These are phyloP conservation scores for Malthinus flaveolus DNA, from an alignment of 2,888 invertebrate genomes.

Conservation along the genomic window DNA sequence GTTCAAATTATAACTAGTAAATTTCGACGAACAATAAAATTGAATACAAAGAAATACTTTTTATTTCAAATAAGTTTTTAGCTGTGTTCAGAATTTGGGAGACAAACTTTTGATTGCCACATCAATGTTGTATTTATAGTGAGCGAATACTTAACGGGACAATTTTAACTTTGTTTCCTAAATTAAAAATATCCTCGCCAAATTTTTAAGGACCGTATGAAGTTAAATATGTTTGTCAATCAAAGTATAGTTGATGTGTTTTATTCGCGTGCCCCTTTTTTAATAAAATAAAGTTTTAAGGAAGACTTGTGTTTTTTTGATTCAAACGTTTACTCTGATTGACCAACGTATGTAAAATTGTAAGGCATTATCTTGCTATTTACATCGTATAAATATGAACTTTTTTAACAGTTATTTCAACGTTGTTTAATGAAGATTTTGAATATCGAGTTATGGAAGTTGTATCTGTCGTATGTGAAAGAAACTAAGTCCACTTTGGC, in stretches of 20 bases:
- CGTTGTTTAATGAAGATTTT: conserved; percentile 97
- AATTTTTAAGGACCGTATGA: not conserved
- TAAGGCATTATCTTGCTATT: not conserved
- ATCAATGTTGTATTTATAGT: not conserved
- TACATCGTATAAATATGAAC: conserved; percentile 7
- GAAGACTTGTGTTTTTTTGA: conserved; percentile 37
- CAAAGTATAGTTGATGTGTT: conserved; percentile 36
- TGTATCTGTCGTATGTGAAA: conserved; percentile 96
- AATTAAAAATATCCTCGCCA: conserved; percentile 33
- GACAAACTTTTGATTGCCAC: conserved; percentile 46
- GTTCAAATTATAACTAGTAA: conserved; percentile 28
- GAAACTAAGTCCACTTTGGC: conserved; percentile 94
- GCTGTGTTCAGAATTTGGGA: conserved; percentile 53
- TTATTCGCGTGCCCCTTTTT: conserved; percentile 29
- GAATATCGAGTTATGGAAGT: conserved; percentile 98
- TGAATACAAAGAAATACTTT: conserved; percentile 29
- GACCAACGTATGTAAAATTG: conserved; percentile 36
- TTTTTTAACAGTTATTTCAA: conserved; percentile 83
- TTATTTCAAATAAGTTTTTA: conserved; percentile 39
- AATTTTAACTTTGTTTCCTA: conserved; percentile 42
- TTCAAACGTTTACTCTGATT: conserved; percentile 40
- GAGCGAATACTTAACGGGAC: not conserved
- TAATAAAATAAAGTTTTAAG: conserved; percentile 16
- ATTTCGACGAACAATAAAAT: conserved; percentile 16
- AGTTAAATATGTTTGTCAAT: conserved; percentile 40